A percentile compares a stretch with the other conserved stretches of the same genome.
Conservation (phyloP, 2,797 vertebrate species). For the Argya squamiceps region DNA sequence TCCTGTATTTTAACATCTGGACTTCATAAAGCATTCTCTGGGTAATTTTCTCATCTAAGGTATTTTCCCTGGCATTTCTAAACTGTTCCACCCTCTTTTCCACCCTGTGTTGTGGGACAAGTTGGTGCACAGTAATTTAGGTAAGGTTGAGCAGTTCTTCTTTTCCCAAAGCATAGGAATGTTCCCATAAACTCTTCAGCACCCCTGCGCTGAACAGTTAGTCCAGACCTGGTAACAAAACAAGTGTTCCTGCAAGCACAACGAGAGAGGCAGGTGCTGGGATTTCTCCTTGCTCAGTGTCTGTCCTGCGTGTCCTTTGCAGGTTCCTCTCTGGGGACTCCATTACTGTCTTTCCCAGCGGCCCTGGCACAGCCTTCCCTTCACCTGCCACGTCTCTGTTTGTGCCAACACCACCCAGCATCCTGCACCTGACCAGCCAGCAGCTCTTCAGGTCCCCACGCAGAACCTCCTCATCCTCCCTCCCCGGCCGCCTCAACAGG, state of each 20-base stretch:
- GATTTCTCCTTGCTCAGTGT: neutral
- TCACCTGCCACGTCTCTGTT: slow-evolving; percentile 73
- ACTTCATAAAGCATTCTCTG: neutral
- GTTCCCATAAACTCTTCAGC: neutral
- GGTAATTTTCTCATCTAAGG: neutral
- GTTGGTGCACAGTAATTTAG: neutral
- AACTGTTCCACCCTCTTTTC: neutral
- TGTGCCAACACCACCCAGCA: slow-evolving; percentile 84
- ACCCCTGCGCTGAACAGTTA: neutral
- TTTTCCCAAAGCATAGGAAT: neutral
- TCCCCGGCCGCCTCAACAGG: slow-evolving; percentile 90
- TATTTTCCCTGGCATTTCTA: neutral
- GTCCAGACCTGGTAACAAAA: neutral
- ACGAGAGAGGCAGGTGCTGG: neutral
- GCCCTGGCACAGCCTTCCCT: slow-evolving; percentile 62
- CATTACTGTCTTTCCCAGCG: slow-evolving; percentile 57
- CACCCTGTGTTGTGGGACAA: neutral
- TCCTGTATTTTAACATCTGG: neutral
- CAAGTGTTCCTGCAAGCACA: neutral
- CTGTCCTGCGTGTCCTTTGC: slow-evolving; percentile 66
- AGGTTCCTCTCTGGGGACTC: slow-evolving; percentile 86
- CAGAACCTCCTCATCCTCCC: slow-evolving; percentile 85
- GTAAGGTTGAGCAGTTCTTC: neutral
- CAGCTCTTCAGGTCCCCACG: slow-evolving; percentile 81
- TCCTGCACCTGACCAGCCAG: slow-evolving; percentile 83